Percentiles rank a stretch among this genome's conserved stretches.
phyloP scores from a whole-genome alignment of 2,888 invertebrate species.

The Meliscaeva auricollis region DNA sequence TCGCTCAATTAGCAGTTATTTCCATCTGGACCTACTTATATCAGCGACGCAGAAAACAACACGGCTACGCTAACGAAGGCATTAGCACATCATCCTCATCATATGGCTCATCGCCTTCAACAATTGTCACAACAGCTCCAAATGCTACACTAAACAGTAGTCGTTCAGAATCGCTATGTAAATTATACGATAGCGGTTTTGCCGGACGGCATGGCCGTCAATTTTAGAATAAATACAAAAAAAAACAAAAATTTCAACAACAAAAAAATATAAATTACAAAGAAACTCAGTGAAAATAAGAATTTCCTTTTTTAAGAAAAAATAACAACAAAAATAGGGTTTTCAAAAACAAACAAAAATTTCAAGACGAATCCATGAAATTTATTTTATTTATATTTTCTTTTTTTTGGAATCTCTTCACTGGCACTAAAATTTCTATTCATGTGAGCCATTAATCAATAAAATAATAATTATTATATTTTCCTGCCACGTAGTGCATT shows the following conservation, averaged over 20 bases:
- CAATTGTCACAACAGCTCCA: conserved; percentile 84
- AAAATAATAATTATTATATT: conserved; percentile 1
- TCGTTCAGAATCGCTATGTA: conserved; percentile 90
- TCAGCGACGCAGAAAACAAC: conserved; percentile 88
- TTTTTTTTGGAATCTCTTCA: conserved; percentile 13
- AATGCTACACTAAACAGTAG: conserved; percentile 88
- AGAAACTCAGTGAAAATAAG: conserved; percentile 49
- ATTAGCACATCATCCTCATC: conserved; percentile 77
- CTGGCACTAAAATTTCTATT: conserved; percentile 61
- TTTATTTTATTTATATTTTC: not conserved
- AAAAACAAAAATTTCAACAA: not conserved
- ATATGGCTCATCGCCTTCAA: conserved; percentile 78
- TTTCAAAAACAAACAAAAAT: conserved; percentile 15
- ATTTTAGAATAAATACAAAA: conserved; percentile 77
- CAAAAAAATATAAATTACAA: not conserved
- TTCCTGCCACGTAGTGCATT: conserved; percentile 69
- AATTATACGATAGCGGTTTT: conserved; percentile 93
- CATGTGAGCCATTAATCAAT: conserved; percentile 65
- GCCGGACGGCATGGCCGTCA: conserved; percentile 85
- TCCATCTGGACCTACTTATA: conserved; percentile 95
- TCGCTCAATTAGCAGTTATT: conserved; percentile 93
- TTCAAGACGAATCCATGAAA: conserved; percentile 5
- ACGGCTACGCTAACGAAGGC: conserved; percentile 78
- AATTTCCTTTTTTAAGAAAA: conserved; percentile 22
- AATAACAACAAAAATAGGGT: not conserved